phyloP scores from a whole-genome alignment of 2,113 vertebrate species.

The Apeltes quadracus region DNA sequence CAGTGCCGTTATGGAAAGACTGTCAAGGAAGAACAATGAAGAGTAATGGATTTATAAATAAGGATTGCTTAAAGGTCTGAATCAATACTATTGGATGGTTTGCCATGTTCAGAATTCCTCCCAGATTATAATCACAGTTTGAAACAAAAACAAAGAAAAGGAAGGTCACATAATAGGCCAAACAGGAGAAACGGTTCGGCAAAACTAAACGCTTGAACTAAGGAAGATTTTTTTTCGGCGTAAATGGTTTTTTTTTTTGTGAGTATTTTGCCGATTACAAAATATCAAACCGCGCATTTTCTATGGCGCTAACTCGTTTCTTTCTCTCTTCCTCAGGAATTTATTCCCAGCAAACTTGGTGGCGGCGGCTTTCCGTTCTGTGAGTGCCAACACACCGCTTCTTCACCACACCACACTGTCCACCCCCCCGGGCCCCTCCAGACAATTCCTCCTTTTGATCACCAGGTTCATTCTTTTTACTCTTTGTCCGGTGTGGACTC shows the following conservation, averaged over 20 bases:
- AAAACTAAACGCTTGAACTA: background rate
- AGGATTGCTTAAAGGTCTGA: background rate
- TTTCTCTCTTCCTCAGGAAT: conserved; percentile 83
- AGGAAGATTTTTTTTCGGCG: no score
- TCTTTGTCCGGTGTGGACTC: background rate
- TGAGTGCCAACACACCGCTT: conserved; percentile 76
- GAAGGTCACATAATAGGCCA: background rate
- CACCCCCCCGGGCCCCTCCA: background rate
- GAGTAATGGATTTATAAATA: conserved; percentile 9
- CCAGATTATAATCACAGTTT: background rate
- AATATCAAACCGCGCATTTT: background rate
- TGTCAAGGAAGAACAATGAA: conserved; percentile 31
- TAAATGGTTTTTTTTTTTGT: background rate
- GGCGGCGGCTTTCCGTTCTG: conserved; percentile 90
- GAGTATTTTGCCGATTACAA: background rate
- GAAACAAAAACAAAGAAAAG: no score
- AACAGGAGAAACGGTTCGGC: background rate
- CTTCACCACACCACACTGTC: background rate
- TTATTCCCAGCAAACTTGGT: conserved; percentile 95
- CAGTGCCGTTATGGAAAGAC: background rate
- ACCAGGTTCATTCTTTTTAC: background rate
- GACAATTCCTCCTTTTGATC: background rate
- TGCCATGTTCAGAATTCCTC: background rate
- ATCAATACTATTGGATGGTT: background rate
- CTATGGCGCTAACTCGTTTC: conserved; percentile 16